Evolutionary conservation across 2,113 vertebrate genomes (phyloP), one percentile per base, ranked within the genome.

Genomic region (Nesoenas mayeri): DNA sequence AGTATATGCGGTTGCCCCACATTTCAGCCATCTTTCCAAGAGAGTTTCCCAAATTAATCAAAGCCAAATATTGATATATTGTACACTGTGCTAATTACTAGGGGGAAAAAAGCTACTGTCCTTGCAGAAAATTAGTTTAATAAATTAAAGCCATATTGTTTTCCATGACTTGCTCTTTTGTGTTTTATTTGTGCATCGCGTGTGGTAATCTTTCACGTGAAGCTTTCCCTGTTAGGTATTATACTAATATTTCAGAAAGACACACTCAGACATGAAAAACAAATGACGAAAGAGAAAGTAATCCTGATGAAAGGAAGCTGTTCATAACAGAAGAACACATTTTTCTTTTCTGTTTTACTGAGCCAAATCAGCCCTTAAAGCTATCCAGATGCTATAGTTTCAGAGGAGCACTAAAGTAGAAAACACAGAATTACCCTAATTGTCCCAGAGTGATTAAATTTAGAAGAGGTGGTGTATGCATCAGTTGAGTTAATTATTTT

Each of bases 351-450:
- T 61, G 34, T 90, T 92, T 90, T 79, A 71, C 72, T 83, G 81
- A 94, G 86, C 48, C 50, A 90, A 93, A 95, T 47, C 19, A 22
- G 71, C 94, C 84, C 94, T 96, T 97, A 96, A 95, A 97, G 60
- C 61, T 91, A 91, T 87, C 92, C 96, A 97, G 96, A 96, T 96
- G 95, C 72, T 95, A 47, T 32, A 1, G n/a, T 95, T 96, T 96
- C 96, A 88, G 74, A 96, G 88, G 42, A 96, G 48, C 61, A 70
- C 72, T 96, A 91, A 97, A 96, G 85, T 10, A 93, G 89, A 91
- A 97, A 96, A 95, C 57, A 91, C 51, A 87, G 78, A 96, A 96
- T 96, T 89, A 93, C 85, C 91, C 87, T 97, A 96, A 98, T 95
- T 95, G 70, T 91, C 91, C 78, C 71, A 73, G 81, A 74, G 58